A percentile compares a stretch with the other conserved stretches of the same genome.
These are phyloP conservation scores for Chrysotoxum bicinctum DNA, from an alignment of 2,888 invertebrate species.

Conservation along the genomic window DNA sequence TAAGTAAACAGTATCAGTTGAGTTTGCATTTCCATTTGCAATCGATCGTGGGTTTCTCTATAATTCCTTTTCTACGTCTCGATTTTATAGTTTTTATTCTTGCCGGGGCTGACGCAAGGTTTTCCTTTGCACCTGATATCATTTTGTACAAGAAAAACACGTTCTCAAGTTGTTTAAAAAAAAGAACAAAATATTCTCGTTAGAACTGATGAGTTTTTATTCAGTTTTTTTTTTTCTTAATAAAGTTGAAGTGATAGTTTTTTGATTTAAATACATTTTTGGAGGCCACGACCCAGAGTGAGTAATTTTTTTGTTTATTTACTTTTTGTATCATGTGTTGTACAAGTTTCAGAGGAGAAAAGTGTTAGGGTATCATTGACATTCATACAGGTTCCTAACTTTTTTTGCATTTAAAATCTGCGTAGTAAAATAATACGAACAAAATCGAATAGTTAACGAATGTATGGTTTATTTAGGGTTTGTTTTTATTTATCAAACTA, in stretches of 20 bases:
- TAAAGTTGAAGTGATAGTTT: background rate
- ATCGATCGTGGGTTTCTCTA: constrained; percentile 1
- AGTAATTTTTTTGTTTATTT: constrained; percentile 46
- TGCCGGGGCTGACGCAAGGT: background rate
- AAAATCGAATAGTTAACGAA: no score
- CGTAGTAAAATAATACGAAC: background rate
- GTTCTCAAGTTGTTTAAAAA: constrained; percentile 4
- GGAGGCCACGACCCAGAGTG: constrained; percentile 36
- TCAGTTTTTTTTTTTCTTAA: background rate
- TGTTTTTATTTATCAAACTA: no score
- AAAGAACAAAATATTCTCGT: background rate
- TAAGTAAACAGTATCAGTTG: constrained; percentile 6
- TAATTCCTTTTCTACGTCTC: background rate
- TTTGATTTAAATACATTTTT: background rate
- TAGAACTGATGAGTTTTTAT: background rate
- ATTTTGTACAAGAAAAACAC: constrained; percentile 18
- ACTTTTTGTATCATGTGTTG: background rate
- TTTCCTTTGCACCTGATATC: constrained; percentile 1
- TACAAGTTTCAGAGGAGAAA: background rate
- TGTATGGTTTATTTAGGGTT: no score
- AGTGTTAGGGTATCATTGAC: background rate
- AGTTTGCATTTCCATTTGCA: constrained; percentile 10
- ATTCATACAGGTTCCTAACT: background rate
- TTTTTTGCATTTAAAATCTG: no score
- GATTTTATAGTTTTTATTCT: background rate